Percentiles rank a stretch among this genome's conserved stretches.
Conservation (phyloP, 2,113 vertebrate genomes). For the Cebus imitator region DNA sequence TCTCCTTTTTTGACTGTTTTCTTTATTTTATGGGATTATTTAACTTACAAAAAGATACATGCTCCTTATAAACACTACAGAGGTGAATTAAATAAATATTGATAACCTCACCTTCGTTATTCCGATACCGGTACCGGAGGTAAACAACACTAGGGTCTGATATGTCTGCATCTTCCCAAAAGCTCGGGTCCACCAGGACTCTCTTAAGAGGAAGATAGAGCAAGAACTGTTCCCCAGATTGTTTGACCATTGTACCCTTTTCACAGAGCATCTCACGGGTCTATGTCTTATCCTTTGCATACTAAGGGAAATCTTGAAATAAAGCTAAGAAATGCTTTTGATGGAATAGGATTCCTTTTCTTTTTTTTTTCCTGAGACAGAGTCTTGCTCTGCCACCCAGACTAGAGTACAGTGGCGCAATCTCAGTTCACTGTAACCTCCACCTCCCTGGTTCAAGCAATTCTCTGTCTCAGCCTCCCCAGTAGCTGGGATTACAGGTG, state of each 20-base stretch:
- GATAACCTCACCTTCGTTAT: background rate
- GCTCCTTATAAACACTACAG: background rate
- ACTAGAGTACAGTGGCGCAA: too few species aligned
- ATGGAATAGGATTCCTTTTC: background rate
- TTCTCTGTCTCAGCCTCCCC: too few species aligned
- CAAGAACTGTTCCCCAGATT: background rate
- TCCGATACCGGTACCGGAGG: rapidly evolving
- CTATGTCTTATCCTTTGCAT: background rate
- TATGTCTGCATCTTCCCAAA: background rate
- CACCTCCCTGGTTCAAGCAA: too few species aligned
- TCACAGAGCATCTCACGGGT: background rate
- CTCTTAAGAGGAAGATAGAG: background rate
- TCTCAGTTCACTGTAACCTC: too few species aligned
- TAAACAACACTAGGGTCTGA: too few species aligned
- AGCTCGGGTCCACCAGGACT: background rate
- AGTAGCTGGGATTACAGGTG: too few species aligned
- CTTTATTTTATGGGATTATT: background rate
- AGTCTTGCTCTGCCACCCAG: too few species aligned
- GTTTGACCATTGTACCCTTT: rapidly evolving
- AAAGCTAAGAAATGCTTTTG: background rate
- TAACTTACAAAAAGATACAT: background rate
- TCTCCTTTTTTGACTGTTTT: background rate
- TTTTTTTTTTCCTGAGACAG: too few species aligned
- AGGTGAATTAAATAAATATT: background rate
- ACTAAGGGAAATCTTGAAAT: background rate